Evolutionary conservation across 2,797 vertebrate species (phyloP), one percentile per base, ranked within the genome.

Genomic region (Antennarius maculatus): DNA sequence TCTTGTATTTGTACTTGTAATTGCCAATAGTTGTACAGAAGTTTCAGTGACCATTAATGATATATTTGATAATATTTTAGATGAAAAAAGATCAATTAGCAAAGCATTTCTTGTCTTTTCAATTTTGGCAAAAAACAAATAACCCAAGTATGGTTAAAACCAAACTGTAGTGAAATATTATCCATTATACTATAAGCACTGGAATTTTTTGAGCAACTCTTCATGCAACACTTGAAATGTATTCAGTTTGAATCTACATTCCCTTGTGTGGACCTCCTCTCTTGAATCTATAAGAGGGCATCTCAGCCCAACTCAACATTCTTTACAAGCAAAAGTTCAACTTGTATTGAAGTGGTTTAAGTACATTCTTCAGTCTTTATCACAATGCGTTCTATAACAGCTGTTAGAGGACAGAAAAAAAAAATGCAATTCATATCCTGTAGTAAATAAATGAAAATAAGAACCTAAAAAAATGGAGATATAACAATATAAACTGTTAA

Each of bases 311-410:
- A 23, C 59, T 73, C 2, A 50, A 70, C 74, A 56, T 27, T 31
- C 61, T 56, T 52, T 9, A 15, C 6, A 34, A 72, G 53, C 51
- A 18, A 74, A 79, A 61, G 56, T 12, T 42, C 43, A 68, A 60
- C 61, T 49, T 7, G 2, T 9, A 53, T 48, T 63, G 10, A 78
- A 74, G 65, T 27, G 23, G 37, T 70, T 79, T 77, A 28, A 51
- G 64, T 47, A 29, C 16, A 47, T 70, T 74, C 54, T 55, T 69
- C 51, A 47, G 48, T 71, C 41, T 62, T 48, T 46, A 53, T 56
- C 59, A 57, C 61, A 61, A 75, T 52, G 58, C 61, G 77, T 66
- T 71, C 54, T 61, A 54, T 61, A 74, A 81, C 66, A 77, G 55
- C 70, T 64, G 71, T 17, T 56, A 48, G 64, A 55, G 62, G 66